Evolutionary conservation across 1,140 invertebrate species (phyloP), one percentile per base, ranked within the genome.

Genomic region (Drosophila oshimai): DNA sequence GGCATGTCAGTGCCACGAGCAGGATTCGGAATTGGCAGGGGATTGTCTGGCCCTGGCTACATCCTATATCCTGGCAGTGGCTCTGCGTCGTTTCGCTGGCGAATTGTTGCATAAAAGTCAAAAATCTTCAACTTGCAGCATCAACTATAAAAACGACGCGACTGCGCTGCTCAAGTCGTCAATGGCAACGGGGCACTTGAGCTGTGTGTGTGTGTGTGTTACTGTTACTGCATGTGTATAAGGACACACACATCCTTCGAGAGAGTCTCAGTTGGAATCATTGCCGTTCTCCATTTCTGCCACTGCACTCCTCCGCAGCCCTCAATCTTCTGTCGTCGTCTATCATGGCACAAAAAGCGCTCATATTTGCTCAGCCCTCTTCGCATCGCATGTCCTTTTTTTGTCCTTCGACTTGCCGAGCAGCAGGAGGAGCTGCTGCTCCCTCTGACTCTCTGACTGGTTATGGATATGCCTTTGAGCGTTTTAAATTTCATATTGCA

Each of bases 41-140:
- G 50, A 55, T 55, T 44, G 41, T 44, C 41, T 44, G 22, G 22
- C 22, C 5, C 22, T 22, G 41, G 41, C 41, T 42, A 44, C 41
- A 44, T n/a, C n/a, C n/a, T n/a, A n/a, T 44, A 44, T 44, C 41
- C 41, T 42, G 41, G 6, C 22, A 42, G n/a, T n/a, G n/a, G n/a
- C n/a, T n/a, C n/a, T n/a, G 31, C 69, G 47, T 44, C 67, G 34
- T 64, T 77, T 77, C 74, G 80, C 75, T 54, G 57, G 68, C 72
- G 81, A 86, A 86, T 86, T 87, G 81, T 87, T 86, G 83, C 81
- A 87, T 87, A 77, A 87, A 87, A 87, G 81, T 87, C 81, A 87
- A 74, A 86, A 87, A 87, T 87, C 81, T 88, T 87, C 73, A 77
- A 81, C 81, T 87, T 77, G 65, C 64, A 87, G 76, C 73, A 71